These are phyloP conservation scores for Pararge aegeria DNA, from an alignment of 1,140 invertebrate species.

Conservation along the genomic window DNA sequence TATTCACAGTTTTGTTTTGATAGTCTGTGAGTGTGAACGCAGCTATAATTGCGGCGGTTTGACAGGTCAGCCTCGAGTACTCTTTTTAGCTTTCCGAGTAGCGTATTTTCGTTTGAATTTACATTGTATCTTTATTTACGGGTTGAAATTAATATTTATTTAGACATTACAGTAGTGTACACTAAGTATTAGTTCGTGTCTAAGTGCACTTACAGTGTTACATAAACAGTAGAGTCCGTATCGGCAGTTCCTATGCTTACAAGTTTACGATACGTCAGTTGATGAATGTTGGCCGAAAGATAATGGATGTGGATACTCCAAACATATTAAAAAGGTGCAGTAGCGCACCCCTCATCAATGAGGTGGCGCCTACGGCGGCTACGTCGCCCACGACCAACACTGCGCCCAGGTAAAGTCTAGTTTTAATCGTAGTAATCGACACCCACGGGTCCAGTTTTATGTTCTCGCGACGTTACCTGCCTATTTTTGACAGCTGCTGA, in stretches of 20 bases:
- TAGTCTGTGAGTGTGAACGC: conserved; percentile 43
- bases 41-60: conserved; percentile 56
- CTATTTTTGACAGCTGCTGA: conserved; percentile 73
- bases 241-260: conserved; percentile 68
- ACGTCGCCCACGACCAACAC: conserved; percentile 71
- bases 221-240: conserved; percentile 69
- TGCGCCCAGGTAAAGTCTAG: conserved; percentile 66
- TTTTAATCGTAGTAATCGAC: conserved; percentile 30
- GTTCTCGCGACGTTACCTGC: conserved; percentile 55
- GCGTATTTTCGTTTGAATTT: conserved; percentile 67
- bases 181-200: conserved; percentile 43
- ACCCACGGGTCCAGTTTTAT: conserved; percentile 42
- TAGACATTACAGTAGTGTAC: conserved; percentile 51
- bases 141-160: conserved; percentile 51
- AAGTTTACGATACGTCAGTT: conserved; percentile 75
- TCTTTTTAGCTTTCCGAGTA: conserved; percentile 68
- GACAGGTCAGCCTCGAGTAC: conserved; percentile 71
- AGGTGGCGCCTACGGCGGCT: conserved; percentile 65
- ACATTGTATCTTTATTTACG: conserved; percentile 58
- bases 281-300: conserved; percentile 72
- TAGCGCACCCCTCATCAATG: conserved; percentile 78
- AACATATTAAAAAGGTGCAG: conserved; percentile 79
- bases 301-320: conserved; percentile 80
- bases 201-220: conserved; percentile 73
- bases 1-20: too few relatives aligned